A percentile compares a stretch with the other conserved stretches of the same genome.
These are phyloP conservation scores for Protophormia terraenovae DNA, from an alignment of 2,888 invertebrate genomes.

Conservation along the genomic window DNA sequence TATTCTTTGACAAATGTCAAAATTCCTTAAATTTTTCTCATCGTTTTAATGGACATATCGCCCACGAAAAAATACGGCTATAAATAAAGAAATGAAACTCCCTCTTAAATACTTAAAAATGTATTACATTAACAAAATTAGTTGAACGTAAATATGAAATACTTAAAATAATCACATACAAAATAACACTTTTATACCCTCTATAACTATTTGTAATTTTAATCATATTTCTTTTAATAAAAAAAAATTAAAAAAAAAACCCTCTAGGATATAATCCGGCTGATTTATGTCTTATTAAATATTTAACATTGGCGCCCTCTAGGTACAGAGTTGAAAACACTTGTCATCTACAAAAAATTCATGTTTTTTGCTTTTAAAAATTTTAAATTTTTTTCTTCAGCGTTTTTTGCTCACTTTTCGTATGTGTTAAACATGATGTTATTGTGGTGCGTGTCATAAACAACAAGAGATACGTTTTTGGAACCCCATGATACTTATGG, in stretches of 20 bases:
- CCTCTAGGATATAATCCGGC: conserved; percentile 38
- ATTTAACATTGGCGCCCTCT: conserved; percentile 68
- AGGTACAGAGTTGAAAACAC: conserved; percentile 63
- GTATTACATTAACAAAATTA: not conserved
- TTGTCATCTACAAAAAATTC: conserved; percentile 64
- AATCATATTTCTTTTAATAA: not conserved
- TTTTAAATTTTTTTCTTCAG: not conserved
- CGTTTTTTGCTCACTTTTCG: conserved; percentile 3
- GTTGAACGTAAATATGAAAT: not conserved
- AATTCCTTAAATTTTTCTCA: not conserved
- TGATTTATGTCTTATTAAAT: conserved; percentile 66
- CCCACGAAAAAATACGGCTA: conserved; percentile 33
- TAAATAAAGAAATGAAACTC: not conserved
- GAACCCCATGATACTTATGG: conserved; percentile 31
- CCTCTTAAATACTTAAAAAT: not conserved
- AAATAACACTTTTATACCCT: not conserved
- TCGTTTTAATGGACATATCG: conserved; percentile 37
- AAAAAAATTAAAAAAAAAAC: conserved; percentile 13
- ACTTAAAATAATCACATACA: not conserved
- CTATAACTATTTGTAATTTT: not conserved
- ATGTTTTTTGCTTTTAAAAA: conserved; percentile 35
- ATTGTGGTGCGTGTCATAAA: conserved; percentile 63
- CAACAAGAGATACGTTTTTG: conserved; percentile 39
- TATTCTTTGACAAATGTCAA: not conserved
- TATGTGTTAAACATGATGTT: conserved; percentile 61